Percentiles rank a stretch among this genome's conserved stretches.
Conservation (phyloP, 1,140 invertebrate genomes). For the Pomacea maculata region DNA sequence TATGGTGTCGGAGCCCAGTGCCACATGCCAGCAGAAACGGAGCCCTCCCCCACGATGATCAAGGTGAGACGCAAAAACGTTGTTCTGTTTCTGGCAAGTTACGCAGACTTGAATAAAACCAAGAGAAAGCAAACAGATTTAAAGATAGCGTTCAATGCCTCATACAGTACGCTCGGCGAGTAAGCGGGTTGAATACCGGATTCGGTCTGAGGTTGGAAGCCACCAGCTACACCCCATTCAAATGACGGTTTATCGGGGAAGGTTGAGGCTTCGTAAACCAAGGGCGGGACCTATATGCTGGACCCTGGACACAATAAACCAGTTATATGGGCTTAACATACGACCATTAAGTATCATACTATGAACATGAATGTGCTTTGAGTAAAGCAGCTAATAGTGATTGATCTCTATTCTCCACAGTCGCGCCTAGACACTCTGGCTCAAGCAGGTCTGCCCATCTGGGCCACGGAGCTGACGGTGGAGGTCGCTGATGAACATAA, state of each 20-base stretch:
- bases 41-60: slow-evolving; percentile 18
- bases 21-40: slow-evolving; percentile 7
- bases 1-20: background rate
- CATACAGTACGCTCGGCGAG: too few relatives aligned
- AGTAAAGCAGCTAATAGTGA: background rate
- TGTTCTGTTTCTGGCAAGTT: background rate
- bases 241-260: background rate
- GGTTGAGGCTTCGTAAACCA: too few relatives aligned
- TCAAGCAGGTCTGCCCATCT: slow-evolving; percentile 27
- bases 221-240: background rate
- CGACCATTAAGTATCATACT: background rate
- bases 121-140: background rate
- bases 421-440: slow-evolving; percentile 25
- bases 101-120: background rate
- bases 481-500: slow-evolving; percentile 16
- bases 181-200: background rate
- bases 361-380: background rate
- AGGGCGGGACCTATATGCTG: background rate
- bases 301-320: too few relatives aligned
- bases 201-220: background rate
- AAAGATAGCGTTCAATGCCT: background rate
- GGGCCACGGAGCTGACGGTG: slow-evolving; percentile 34
- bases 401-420: background rate
- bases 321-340: too few relatives aligned
- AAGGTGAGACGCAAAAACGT: slow-evolving; percentile 1